A percentile compares a stretch with the other conserved stretches of the same genome.
Conservation (phyloP, 1,140 invertebrate genomes). For the Palaemon carinicauda region DNA sequence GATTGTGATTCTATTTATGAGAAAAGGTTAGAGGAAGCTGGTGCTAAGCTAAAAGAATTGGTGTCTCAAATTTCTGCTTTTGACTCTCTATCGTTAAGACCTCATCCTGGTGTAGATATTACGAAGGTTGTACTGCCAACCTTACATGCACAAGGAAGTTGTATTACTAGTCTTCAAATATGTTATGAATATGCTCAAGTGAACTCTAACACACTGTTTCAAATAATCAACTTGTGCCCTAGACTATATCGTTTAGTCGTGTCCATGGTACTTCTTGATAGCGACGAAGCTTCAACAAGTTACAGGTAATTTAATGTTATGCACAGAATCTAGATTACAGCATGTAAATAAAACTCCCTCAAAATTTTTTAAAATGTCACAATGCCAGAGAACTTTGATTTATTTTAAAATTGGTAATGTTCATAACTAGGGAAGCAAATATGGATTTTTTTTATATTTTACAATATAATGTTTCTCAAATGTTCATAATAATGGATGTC, state of each 20-base stretch:
- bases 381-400: too few species aligned
- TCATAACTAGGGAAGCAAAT: neutral
- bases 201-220: conserved; percentile 3
- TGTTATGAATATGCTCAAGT: conserved; percentile 12
- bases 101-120: neutral
- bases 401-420: neutral
- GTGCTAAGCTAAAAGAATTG: conserved; percentile 21
- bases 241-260: conserved; percentile 22
- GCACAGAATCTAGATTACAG: too few species aligned
- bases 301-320: neutral
- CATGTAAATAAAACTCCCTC: too few species aligned
- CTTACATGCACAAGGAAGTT: conserved; percentile 1
- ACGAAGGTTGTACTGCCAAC: neutral
- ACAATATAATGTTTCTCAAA: neutral
- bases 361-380: too few species aligned
- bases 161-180: conserved; percentile 31
- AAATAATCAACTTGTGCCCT: conserved; percentile 41
- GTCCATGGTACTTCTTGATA: neutral
- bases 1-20: neutral
- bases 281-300: conserved; percentile 6
- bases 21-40: neutral
- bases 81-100: conserved; percentile 7
- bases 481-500: too few species aligned
- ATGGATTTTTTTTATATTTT: neutral
- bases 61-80: conserved; percentile 15